These are phyloP conservation scores for Pogonus chalceus DNA, from an alignment of 1,140 invertebrate species.

Conservation along the genomic window DNA sequence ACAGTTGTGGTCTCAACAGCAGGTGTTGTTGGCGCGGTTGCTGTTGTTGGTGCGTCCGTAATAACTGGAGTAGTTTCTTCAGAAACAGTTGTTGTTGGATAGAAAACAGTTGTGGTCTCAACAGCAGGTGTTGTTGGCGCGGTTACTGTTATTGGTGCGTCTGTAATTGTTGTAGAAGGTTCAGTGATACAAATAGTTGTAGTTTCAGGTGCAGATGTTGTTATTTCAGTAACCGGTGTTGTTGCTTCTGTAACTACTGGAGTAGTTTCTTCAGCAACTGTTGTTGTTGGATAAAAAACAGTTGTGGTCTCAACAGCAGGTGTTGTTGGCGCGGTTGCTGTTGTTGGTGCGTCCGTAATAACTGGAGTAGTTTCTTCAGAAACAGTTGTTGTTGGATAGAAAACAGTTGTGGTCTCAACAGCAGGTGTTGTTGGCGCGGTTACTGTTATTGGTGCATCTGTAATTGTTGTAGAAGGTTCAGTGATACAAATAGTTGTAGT, in stretches of 20 bases:
- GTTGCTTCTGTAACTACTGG: background rate
- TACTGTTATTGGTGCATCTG: background rate
- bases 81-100: too few species aligned
- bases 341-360: background rate
- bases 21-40: background rate
- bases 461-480: too few species aligned
- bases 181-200: background rate
- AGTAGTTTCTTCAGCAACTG: background rate
- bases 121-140: background rate
- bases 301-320: background rate
- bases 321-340: background rate
- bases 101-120: too few species aligned
- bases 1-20: background rate
- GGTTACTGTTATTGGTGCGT: background rate
- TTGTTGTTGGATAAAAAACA: background rate
- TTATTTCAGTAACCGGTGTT: background rate
- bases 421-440: background rate
- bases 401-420: background rate
- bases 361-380: slow-evolving; percentile 19
- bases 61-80: background rate
- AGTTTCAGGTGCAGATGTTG: background rate
- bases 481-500: too few species aligned
- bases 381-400: background rate
- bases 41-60: background rate
- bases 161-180: background rate